phyloP scores from a whole-genome alignment of 2,797 vertebrate species.

The Pseudocheirus occidentalis region DNA sequence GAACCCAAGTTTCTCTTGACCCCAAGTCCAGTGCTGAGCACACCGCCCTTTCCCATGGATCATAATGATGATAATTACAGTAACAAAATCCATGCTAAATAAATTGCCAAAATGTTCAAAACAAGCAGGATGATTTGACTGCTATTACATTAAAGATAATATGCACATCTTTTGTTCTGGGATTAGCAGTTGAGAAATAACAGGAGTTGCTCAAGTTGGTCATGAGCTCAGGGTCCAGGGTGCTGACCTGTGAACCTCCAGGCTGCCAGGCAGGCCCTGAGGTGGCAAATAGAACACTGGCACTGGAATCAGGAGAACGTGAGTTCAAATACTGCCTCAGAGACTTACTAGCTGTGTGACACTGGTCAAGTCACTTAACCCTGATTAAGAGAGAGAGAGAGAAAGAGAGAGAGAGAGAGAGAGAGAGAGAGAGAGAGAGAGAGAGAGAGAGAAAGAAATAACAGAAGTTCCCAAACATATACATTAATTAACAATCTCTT shows the following conservation, averaged over 20 bases:
- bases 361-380: background rate
- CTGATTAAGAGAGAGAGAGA: background rate
- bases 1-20: background rate
- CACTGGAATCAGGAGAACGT: background rate
- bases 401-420: too few relatives aligned
- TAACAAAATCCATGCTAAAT: background rate
- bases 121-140: background rate
- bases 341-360: too few relatives aligned
- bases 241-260: constrained; percentile 68
- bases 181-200: background rate
- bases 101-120: background rate
- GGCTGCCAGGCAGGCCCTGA: constrained; percentile 63
- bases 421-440: too few relatives aligned
- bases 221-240: constrained; percentile 68
- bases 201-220: constrained; percentile 54
- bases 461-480: background rate
- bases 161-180: background rate
- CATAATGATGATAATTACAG: background rate
- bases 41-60: background rate
- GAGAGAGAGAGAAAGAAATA: background rate
- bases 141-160: background rate
- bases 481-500: background rate
- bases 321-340: background rate
- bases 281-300: constrained; percentile 57
- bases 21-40: background rate